These are phyloP conservation scores for Phalanger gymnotis DNA, from an alignment of 2,797 vertebrate genomes.

Conservation along the genomic window DNA sequence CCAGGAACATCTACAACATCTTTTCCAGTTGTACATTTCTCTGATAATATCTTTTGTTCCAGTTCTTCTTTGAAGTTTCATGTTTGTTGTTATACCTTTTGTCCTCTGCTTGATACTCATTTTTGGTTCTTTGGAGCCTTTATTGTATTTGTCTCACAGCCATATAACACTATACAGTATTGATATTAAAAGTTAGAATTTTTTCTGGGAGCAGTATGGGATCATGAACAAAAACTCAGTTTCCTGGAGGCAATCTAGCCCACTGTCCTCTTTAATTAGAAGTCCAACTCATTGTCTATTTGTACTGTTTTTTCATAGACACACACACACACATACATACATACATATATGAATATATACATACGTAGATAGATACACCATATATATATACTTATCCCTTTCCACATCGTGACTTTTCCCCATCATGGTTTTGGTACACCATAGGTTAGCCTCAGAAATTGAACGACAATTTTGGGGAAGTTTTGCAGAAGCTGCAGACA, in stretches of 20 bases:
- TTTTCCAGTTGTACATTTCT: not conserved
- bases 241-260: not conserved
- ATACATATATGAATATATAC: not conserved
- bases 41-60: not conserved
- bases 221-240: not conserved
- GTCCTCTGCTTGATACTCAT: not conserved
- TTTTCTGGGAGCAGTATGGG: not conserved
- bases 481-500: not conserved
- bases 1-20: not conserved
- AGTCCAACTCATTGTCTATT: not conserved
- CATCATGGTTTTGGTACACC: too few relatives aligned
- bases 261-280: not conserved
- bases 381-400: too few relatives aligned
- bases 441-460: not conserved
- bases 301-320: not conserved
- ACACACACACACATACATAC: too few relatives aligned
- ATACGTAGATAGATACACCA: too few relatives aligned
- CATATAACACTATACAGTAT: not conserved
- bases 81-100: not conserved
- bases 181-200: not conserved
- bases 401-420: too few relatives aligned
- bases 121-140: not conserved
- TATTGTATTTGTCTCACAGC: not conserved
- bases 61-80: not conserved
- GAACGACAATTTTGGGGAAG: not conserved